Conservation (phyloP, 2,797 vertebrate genomes). For the Percopsis omiscomaycus region DNA sequence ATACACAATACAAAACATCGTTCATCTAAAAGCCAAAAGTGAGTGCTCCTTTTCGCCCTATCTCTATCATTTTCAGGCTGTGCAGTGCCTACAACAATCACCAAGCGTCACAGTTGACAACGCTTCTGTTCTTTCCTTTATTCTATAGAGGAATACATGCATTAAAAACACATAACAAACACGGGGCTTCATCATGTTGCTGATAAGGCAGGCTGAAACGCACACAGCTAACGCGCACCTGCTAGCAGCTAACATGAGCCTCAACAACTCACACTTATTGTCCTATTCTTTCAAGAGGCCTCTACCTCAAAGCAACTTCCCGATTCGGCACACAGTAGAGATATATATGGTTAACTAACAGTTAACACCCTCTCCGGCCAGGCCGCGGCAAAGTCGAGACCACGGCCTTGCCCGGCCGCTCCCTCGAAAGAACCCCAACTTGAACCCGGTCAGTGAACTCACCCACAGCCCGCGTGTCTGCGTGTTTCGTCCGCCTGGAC, state of each 20-base stretch:
- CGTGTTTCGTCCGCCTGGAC: slow-evolving; percentile 67
- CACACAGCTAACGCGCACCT: slow-evolving; percentile 5
- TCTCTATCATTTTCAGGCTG: too few species aligned
- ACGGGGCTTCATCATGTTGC: slow-evolving; percentile 26
- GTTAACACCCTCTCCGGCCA: slow-evolving; percentile 42
- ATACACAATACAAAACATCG: background rate
- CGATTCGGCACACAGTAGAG: slow-evolving; percentile 50
- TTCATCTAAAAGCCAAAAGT: too few species aligned
- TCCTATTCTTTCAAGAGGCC: slow-evolving; percentile 49
- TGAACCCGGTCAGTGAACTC: slow-evolving; percentile 56
- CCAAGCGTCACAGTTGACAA: too few species aligned
- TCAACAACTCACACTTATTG: slow-evolving; percentile 52
- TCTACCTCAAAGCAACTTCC: slow-evolving; percentile 58
- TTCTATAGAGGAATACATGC: background rate
- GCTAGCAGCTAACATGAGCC: slow-evolving; percentile 33
- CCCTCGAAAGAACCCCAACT: slow-evolving; percentile 35
- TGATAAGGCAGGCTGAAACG: slow-evolving; percentile 43
- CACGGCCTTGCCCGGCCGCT: slow-evolving; percentile 61
- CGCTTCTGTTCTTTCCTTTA: background rate
- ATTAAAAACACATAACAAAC: background rate
- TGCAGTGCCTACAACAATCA: background rate
- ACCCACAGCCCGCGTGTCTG: slow-evolving; percentile 73
- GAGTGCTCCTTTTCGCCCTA: too few species aligned
- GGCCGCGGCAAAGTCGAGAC: slow-evolving; percentile 48
- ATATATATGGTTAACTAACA: slow-evolving; percentile 33